Percentiles rank a stretch among this genome's conserved stretches.
phyloP scores from a whole-genome alignment of 2,113 vertebrate species.

The Perca flavescens region DNA sequence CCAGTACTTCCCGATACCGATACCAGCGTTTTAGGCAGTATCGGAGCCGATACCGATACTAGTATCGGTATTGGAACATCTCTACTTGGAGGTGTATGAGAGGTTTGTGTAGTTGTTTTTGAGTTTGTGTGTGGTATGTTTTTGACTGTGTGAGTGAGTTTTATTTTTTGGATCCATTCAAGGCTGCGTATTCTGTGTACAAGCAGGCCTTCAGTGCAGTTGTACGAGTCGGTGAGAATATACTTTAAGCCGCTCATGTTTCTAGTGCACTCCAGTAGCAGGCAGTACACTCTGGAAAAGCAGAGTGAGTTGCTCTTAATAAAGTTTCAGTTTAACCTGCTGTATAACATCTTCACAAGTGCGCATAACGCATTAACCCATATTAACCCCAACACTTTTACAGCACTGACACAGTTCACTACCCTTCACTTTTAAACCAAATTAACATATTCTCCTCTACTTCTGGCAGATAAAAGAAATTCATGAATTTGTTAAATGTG shows the following conservation, averaged over 20 bases:
- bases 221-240: not conserved
- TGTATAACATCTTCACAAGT: slow-evolving; percentile 57
- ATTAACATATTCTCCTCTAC: slow-evolving; percentile 62
- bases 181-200: not conserved
- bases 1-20: no score
- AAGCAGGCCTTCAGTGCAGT: not conserved
- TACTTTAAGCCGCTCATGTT: not conserved
- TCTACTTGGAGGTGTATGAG: slow-evolving; percentile 27
- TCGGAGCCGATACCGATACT: no score
- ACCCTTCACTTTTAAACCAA: slow-evolving; percentile 51
- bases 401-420: slow-evolving; percentile 57
- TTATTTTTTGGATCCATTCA: not conserved
- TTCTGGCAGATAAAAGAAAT: slow-evolving; percentile 58
- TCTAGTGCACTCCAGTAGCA: slow-evolving; percentile 5
- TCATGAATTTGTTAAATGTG: slow-evolving; percentile 57
- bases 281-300: slow-evolving; percentile 4
- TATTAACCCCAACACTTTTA: slow-evolving; percentile 67
- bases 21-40: no score
- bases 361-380: slow-evolving; percentile 72
- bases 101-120: slow-evolving; percentile 17
- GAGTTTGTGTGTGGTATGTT: slow-evolving; percentile 10
- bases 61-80: no score
- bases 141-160: not conserved
- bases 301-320: slow-evolving; percentile 36
- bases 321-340: slow-evolving; percentile 67